A percentile compares a stretch with the other conserved stretches of the same genome.
Evolutionary conservation across 2,888 invertebrate species (phyloP).

Genomic region (Pristionchus japonicus): DNA sequence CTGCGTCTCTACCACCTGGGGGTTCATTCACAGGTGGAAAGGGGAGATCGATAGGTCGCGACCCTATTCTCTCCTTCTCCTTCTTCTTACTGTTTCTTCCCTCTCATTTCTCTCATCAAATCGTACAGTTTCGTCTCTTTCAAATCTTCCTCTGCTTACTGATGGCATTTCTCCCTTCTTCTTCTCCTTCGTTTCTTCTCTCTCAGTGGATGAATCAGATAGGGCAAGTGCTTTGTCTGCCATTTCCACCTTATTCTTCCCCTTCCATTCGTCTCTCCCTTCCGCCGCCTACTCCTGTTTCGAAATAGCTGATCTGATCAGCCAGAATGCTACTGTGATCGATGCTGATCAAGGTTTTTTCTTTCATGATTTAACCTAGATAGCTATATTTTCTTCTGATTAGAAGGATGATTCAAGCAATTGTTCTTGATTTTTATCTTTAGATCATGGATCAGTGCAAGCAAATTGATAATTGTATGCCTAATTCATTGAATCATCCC

Average conservation of each 20-base stretch:
- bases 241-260: not conserved
- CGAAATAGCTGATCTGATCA: not conserved
- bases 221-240: not conserved
- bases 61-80: not conserved
- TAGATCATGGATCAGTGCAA: not conserved
- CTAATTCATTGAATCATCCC: not conserved
- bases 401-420: no score
- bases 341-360: no score
- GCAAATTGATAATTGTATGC: no score
- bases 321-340: not conserved
- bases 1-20: not conserved
- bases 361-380: no score
- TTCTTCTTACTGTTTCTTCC: not conserved
- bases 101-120: not conserved
- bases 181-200: not conserved
- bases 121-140: not conserved
- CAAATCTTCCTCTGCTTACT: not conserved
- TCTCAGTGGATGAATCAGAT: not conserved
- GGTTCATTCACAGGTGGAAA: not conserved
- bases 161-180: not conserved
- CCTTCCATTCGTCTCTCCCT: not conserved
- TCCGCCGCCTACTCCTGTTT: not conserved
- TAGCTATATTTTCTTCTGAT: no score
- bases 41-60: slow-evolving; percentile 12
- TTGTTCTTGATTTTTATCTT: not conserved